Evolutionary conservation across 2,888 invertebrate species (phyloP), one percentile per base, ranked within the genome.

Genomic region (Drosophila paracracens): DNA sequence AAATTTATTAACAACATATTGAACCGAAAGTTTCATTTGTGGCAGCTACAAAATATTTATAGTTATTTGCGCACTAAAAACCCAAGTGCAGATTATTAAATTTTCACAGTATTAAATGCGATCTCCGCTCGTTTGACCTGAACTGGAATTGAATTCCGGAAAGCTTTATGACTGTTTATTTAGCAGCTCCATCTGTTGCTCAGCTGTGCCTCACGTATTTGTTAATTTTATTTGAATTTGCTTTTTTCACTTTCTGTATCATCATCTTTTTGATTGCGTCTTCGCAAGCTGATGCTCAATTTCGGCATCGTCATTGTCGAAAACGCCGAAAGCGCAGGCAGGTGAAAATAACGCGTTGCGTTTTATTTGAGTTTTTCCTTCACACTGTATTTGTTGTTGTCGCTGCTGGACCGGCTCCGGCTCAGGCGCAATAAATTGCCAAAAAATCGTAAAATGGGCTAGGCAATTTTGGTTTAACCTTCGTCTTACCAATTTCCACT

Each of bases 381-480:
- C 13, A n/a, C 38, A 13, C 48, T 38, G 33, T 51, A 16, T 8
- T 25, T 69, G 69, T 33, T 53, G 31, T 50, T 67, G 35, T 40
- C 43, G 27, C 43, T 46, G 67, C 43, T 63, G 81, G 78, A 69
- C 69, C 54, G 50, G 53, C 57, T 66, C 63, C 57, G 75, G 25
- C 73, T 56, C 35, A 60, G 73, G 81, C 83, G 74, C 82, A 83
- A 77, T 83, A 88, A 88, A 88, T 88, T 88, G 83, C 83, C 83
- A 63, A 70, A 70, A 70, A 79, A 88, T 86, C 82, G 80, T 88
- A 90, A 88, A 90, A 82, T 82, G 83, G 60, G 83, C 61, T 76
- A 71, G 74, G 82, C 76, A 86, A 89, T 87, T 89, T 83, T 88
- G 82, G 84, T 76, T 88, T 85, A 56, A 56, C 56, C 56, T 56